Evolutionary conservation across 2,888 invertebrate genomes (phyloP), one percentile per base, ranked within the genome.

Genomic region (Agriotes lineatus): DNA sequence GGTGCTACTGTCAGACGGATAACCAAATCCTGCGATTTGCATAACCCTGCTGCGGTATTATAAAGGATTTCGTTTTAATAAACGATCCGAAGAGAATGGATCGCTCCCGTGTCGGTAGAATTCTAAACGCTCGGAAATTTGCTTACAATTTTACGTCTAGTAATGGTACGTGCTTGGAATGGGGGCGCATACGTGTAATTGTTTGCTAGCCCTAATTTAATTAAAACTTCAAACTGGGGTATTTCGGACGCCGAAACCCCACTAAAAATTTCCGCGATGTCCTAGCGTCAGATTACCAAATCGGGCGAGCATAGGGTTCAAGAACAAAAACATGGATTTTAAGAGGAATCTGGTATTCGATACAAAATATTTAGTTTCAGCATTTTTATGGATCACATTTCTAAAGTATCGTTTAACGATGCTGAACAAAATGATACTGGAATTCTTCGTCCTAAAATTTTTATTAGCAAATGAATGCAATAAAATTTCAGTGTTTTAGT

Each of bases 51-150:
- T 20, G 50, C 39, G 30, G 48, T 62, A 68, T 68, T 68, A 68
- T 68, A 63, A 67, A 63, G 68, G 68, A 58, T 68, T 68, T 68
- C 63, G 50, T 68, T 68, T 68, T 58, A 68, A 68, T 68, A 63
- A 68, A 63, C 62, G 44, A 62, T 66, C 66, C 60, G 50, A 16
- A 58, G 50, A 66, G 44, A 60, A 60, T 54, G 66, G 42, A 65
- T 65, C 52, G 60, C 33, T 52, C 59, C 35, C 45, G 37, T 57
- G 62, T 54, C 37, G 39, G 48, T 30, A 58, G 58, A 58, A 68
- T 66, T 59, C 42, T 60, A 66, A 66, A 57, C 25, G 59, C 16
- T 52, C 44, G 44, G 45, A 58, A 59, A 60, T 66, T 66, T 66
- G 66, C 59, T 58, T 57, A 42, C 56, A 57, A 45, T 64, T 56